Evolutionary conservation across 1,140 invertebrate species (phyloP).

Genomic region (Drosophila lacertosa): DNA sequence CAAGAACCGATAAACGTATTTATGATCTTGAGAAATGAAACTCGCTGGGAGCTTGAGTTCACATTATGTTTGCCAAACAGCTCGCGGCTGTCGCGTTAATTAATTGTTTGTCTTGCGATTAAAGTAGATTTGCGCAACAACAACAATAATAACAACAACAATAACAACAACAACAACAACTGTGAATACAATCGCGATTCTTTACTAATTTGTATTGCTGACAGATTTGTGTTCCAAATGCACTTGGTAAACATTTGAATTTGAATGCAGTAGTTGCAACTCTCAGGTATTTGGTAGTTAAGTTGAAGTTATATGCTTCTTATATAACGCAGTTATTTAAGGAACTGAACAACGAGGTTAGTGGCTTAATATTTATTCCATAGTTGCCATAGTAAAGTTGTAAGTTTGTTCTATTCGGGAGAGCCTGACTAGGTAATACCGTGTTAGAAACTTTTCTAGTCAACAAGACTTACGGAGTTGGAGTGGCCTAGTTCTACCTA

Average conservation of each 20-base stretch:
- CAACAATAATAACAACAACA: no score
- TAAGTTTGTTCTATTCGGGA: no score
- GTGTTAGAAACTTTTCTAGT: no score
- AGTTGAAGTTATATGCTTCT: no score
- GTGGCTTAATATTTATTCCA: no score
- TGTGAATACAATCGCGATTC: neutral
- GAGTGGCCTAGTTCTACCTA: no score
- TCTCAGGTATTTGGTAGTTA: no score
- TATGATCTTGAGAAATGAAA: conserved; percentile 35
- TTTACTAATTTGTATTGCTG: neutral
- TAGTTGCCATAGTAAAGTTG: no score
- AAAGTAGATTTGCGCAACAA: conserved; percentile 52
- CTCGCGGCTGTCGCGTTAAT: conserved; percentile 54
- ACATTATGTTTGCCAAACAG: conserved; percentile 51
- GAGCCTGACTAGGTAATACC: no score
- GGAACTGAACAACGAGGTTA: no score
- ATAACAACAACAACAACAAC: conserved; percentile 13
- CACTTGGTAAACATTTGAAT: neutral
- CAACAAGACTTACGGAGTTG: no score
- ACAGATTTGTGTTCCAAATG: conserved; percentile 1
- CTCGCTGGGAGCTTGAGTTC: conserved; percentile 8
- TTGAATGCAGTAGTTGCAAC: neutral
- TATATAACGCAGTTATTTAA: no score
- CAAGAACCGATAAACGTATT: conserved; percentile 41
- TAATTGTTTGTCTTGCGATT: conserved; percentile 75